Evolutionary conservation across 2,888 invertebrate genomes (phyloP), one percentile per base, ranked within the genome.

Genomic region (Hypena proboscidalis): DNA sequence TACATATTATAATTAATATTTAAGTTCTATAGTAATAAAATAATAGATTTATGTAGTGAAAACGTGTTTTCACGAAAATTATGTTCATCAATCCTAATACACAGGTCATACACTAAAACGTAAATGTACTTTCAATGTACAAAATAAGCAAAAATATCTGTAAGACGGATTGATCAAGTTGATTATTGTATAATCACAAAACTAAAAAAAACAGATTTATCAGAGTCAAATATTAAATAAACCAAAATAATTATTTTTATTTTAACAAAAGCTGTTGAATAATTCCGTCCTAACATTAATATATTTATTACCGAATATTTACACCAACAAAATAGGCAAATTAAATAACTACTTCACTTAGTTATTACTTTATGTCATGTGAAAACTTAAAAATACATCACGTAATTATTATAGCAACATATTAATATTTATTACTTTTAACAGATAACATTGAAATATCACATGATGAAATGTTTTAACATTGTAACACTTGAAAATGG

Each of bases 381-480:
- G 64, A 71, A 72, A 83, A 80, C 83, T 80, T 81, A 83, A 70
- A 58, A 75, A 64, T 68, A 76, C 66, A 83, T 72, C 71, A 70
- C 73, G 70, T 80, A 76, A 70, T 70, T 70, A 76, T 67, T 72
- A 80, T 78, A 70, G 73, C 76, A 85, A 83, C 80, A 74, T 75
- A 77, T 73, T 70, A 73, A 71, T 79, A 72, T 73, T 71, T 62
- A 86, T 85, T 83, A 81, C 80, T 75, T 80, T n/a, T 84, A 90
- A 89, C 88, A 87, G 76, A 90, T 89, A 90, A 90, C 88, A 88
- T 88, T 80, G 71, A 84, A 86, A 90, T 90, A 90, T 90, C 90
- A 90, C 90, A 90, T 87, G 70, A 84, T 80, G 80, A 86, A 84
- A 83, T 81, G 77, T 83, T 81, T 76, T 71, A 84, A 82, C 78